Conservation (phyloP, 1,140 invertebrate genomes). For the Drosophila nigromelanica region DNA sequence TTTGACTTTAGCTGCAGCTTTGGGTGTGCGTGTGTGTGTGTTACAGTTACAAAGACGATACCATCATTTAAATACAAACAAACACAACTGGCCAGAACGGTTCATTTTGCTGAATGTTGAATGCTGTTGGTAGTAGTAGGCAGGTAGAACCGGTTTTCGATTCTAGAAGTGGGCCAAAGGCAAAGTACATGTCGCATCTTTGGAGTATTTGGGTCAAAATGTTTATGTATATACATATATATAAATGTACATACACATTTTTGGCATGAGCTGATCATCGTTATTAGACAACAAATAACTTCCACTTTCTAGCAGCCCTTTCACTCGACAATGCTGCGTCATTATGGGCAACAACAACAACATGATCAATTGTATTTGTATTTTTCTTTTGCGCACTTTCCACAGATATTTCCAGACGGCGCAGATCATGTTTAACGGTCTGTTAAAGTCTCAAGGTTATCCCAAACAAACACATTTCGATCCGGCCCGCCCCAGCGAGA, state of each 20-base stretch:
- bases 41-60: slow-evolving; percentile 72
- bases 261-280: slow-evolving; percentile 29
- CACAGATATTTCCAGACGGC: slow-evolving; percentile 88
- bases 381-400: slow-evolving; percentile 75
- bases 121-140: slow-evolving; percentile 3
- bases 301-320: slow-evolving; percentile 79
- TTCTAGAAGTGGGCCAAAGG: slow-evolving; percentile 52
- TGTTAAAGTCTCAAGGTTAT: slow-evolving; percentile 90
- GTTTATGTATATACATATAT: slow-evolving; percentile 3
- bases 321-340: slow-evolving; percentile 71
- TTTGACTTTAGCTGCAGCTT: slow-evolving; percentile 6
- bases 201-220: slow-evolving; percentile 60
- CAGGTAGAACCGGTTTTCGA: slow-evolving; percentile 29
- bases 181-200: slow-evolving; percentile 34
- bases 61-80: slow-evolving; percentile 60
- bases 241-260: background rate
- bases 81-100: slow-evolving; percentile 50
- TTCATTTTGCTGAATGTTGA: slow-evolving; percentile 21
- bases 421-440: slow-evolving; percentile 90
- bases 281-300: slow-evolving; percentile 56
- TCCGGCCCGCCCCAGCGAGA: slow-evolving; percentile 87
- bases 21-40: slow-evolving; percentile 36
- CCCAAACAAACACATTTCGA: slow-evolving; percentile 89
- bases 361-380: slow-evolving; percentile 39
- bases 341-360: slow-evolving; percentile 44